Percentiles rank a stretch among this genome's conserved stretches.
Conservation (phyloP, 2,797 vertebrate genomes). For the Helicolenus hilgendorfi region DNA sequence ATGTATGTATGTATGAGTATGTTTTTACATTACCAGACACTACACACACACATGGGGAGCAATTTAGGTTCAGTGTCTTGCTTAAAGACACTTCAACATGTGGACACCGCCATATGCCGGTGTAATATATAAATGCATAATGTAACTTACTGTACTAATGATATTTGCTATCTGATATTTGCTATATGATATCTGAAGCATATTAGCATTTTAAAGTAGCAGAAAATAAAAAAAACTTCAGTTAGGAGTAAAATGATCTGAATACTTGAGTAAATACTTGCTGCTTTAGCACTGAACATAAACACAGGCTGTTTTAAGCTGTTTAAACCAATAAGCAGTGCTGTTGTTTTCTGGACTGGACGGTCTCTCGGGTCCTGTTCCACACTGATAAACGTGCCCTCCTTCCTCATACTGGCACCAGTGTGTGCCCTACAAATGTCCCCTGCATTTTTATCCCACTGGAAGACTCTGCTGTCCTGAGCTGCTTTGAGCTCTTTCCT, state of each 20-base stretch:
- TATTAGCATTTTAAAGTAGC: neutral
- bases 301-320: constrained; percentile 9
- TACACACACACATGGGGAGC: neutral
- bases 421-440: constrained; percentile 37
- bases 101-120: neutral
- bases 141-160: too few relatives aligned
- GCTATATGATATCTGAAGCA: neutral
- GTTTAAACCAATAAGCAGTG: constrained; percentile 26
- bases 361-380: constrained; percentile 43
- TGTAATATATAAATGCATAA: neutral
- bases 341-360: constrained; percentile 32
- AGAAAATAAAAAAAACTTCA: neutral
- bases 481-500: constrained; percentile 40
- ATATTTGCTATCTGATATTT: neutral
- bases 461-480: constrained; percentile 13
- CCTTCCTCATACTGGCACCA: constrained; percentile 16
- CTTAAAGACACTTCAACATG: neutral
- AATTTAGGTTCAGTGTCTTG: neutral
- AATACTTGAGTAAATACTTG: neutral
- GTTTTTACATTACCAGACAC: neutral
- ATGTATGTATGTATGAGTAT: too few relatives aligned
- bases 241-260: neutral
- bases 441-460: constrained; percentile 22
- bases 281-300: neutral
- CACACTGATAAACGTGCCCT: constrained; percentile 50